A percentile compares a stretch with the other conserved stretches of the same genome.
These are phyloP conservation scores for Porites evermanni DNA, from an alignment of 92 coral and sea anemone species.

Conservation along the genomic window DNA sequence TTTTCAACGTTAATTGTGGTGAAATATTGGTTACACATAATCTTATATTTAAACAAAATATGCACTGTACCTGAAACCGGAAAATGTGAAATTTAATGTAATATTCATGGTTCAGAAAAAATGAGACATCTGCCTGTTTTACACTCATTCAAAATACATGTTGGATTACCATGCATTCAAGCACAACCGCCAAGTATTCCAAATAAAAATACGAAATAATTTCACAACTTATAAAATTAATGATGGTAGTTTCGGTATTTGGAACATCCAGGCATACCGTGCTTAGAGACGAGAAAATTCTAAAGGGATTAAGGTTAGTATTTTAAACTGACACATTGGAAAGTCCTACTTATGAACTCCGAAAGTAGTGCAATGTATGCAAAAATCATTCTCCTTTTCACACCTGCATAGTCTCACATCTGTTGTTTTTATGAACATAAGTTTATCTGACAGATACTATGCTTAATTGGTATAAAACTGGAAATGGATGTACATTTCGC, in stretches of 20 bases:
- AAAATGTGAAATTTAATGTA: slow-evolving; percentile 8
- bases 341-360: background rate
- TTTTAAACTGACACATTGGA: slow-evolving; percentile 22
- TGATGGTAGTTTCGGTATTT: background rate
- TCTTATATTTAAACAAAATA: background rate
- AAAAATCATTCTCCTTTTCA: background rate
- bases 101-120: slow-evolving; percentile 21
- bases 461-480: slow-evolving; percentile 5
- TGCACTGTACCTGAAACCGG: background rate
- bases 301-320: background rate
- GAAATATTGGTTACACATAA: background rate
- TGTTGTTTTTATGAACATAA: slow-evolving; percentile 18
- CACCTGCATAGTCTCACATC: slow-evolving; percentile 43
- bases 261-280: background rate
- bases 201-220: background rate
- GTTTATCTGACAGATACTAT: slow-evolving; percentile 5
- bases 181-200: background rate
- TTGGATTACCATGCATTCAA: slow-evolving; percentile 7
- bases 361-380: background rate
- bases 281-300: background rate
- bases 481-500: background rate
- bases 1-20: background rate
- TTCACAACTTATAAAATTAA: too few species aligned
- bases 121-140: slow-evolving; percentile 27
- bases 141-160: slow-evolving; percentile 50